Conservation (phyloP, 2,113 vertebrate genomes). For the Tachysurus vachellii region DNA sequence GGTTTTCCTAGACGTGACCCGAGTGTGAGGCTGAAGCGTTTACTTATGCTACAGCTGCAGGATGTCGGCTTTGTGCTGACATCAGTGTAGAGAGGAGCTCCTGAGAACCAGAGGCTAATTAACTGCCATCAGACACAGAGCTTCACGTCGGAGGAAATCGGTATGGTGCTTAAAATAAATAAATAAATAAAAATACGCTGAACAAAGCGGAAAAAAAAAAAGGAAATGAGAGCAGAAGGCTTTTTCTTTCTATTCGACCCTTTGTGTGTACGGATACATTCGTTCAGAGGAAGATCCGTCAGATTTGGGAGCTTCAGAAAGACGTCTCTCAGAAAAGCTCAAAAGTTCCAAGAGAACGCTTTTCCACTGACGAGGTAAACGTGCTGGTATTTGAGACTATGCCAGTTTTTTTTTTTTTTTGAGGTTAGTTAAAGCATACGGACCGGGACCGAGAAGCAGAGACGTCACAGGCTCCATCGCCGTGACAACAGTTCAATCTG, state of each 20-base stretch:
- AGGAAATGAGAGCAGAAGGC: neutral
- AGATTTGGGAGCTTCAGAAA: neutral
- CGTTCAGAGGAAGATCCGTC: neutral
- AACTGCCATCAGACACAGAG: neutral
- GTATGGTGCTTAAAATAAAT: neutral
- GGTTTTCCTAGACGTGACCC: neutral
- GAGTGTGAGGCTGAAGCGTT: neutral
- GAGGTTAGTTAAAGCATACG: neutral
- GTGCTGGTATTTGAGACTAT: neutral
- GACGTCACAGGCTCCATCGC: neutral
- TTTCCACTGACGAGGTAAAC: neutral
- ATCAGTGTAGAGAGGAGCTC: neutral
- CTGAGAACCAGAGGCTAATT: neutral
- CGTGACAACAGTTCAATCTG: neutral
- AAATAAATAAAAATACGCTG: neutral
- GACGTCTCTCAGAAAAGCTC: neutral
- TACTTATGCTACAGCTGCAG: neutral
- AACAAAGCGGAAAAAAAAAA: neutral
- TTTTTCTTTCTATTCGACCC: neutral
- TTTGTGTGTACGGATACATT: neutral
- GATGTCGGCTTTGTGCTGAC: slow-evolving; percentile 15
- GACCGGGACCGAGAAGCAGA: neutral
- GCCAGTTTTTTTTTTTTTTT: neutral
- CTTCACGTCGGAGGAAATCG: neutral
- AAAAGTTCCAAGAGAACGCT: neutral